These are phyloP conservation scores for Morone chrysops DNA, from an alignment of 2,113 vertebrate genomes.

Conservation along the genomic window DNA sequence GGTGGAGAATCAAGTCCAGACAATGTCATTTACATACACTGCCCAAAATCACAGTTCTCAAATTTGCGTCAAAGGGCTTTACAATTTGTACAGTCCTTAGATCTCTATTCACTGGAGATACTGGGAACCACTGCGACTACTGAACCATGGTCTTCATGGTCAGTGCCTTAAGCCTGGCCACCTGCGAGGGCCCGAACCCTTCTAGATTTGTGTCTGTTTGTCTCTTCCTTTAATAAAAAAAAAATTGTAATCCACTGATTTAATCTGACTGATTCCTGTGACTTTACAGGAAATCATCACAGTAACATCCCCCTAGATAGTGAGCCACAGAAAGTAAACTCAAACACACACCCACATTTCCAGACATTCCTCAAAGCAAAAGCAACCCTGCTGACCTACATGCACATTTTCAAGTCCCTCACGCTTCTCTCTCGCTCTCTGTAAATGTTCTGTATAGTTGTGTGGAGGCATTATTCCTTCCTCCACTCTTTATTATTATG, in stretches of 20 bases:
- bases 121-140: background rate
- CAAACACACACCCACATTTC: constrained; percentile 14
- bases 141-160: background rate
- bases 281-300: constrained; percentile 28
- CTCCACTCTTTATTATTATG: constrained; percentile 68
- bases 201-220: background rate
- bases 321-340: background rate
- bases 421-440: constrained; percentile 23
- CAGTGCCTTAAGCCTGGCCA: background rate
- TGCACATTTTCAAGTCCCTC: constrained; percentile 48
- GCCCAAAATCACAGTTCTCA: background rate
- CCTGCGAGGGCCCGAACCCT: background rate
- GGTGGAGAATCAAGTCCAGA: background rate
- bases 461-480: constrained; percentile 59
- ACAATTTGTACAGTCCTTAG: background rate
- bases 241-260: constrained; percentile 15
- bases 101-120: background rate
- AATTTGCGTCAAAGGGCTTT: background rate
- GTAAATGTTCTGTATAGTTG: constrained; percentile 45
- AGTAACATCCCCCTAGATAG: background rate
- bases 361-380: constrained; percentile 39
- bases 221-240: background rate
- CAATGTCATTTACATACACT: background rate
- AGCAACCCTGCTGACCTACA: constrained; percentile 63
- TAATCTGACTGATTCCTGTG: background rate